A percentile compares a stretch with the other conserved stretches of the same genome.
Conservation (phyloP, 2,797 vertebrate species). For the Galagoides demidoff region DNA sequence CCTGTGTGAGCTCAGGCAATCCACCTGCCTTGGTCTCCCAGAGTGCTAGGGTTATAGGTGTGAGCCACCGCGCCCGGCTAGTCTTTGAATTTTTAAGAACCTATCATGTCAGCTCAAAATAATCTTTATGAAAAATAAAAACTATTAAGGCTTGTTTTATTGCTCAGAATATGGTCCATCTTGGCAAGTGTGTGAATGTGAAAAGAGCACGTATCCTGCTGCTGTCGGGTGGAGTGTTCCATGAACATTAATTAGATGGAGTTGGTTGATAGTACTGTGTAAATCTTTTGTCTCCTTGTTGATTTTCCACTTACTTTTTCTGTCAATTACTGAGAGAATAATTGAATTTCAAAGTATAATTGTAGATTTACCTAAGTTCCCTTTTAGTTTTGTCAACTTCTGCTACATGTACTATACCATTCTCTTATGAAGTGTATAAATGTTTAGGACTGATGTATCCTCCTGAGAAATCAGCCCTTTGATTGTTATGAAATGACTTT, state of each 20-base stretch:
- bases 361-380: not conserved
- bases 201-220: not conserved
- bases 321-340: not conserved
- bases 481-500: not conserved
- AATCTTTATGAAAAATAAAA: not conserved
- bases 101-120: too few species aligned
- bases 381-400: not conserved
- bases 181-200: not conserved
- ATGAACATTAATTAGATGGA: not conserved
- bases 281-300: not conserved
- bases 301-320: conserved; percentile 2
- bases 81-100: too few species aligned
- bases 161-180: not conserved
- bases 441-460: not conserved
- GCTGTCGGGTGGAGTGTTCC: not conserved
- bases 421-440: not conserved
- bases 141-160: not conserved
- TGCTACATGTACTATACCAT: not conserved
- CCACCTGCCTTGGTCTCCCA: too few species aligned
- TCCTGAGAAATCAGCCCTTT: not conserved
- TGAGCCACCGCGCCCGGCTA: too few species aligned
- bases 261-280: not conserved
- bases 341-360: not conserved
- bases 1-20: too few species aligned
- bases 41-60: too few species aligned